Conservation (phyloP, 2,113 vertebrate species). For the Xenopus laevis region DNA sequence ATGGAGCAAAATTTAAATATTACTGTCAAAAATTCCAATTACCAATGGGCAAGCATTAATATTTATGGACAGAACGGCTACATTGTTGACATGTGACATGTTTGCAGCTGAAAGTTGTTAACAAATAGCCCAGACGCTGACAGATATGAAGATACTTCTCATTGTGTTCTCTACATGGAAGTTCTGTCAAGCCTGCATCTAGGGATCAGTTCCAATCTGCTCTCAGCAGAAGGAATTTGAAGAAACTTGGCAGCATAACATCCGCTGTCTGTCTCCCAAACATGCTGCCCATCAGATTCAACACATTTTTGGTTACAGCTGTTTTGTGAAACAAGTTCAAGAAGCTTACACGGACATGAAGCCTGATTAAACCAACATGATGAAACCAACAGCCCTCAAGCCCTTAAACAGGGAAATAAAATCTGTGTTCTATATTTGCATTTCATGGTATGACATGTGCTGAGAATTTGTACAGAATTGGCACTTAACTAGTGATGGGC, state of each 20-base stretch:
- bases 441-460: no score
- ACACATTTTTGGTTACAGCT: slow-evolving; percentile 47
- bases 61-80: slow-evolving; percentile 8
- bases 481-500: no score
- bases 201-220: slow-evolving; percentile 28
- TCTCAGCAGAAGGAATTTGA: slow-evolving; percentile 26
- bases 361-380: slow-evolving; percentile 31
- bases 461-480: no score
- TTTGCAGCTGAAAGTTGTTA: slow-evolving; percentile 25
- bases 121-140: slow-evolving; percentile 33
- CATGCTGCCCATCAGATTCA: slow-evolving; percentile 18
- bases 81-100: slow-evolving; percentile 32
- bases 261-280: slow-evolving; percentile 36
- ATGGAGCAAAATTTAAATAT: slow-evolving; percentile 17
- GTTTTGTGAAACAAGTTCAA: slow-evolving; percentile 32
- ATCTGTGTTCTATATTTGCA: no score
- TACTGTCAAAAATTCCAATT: slow-evolving; percentile 21
- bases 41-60: slow-evolving; percentile 13
- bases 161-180: slow-evolving; percentile 36
- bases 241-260: slow-evolving; percentile 29
- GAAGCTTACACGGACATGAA: slow-evolving; percentile 44
- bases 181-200: slow-evolving; percentile 23
- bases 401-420: no score
- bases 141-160: slow-evolving; percentile 16
- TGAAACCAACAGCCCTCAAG: slow-evolving; percentile 7